Evolutionary conservation across 2,888 invertebrate species (phyloP).

Genomic region (Daptonema setosum): DNA sequence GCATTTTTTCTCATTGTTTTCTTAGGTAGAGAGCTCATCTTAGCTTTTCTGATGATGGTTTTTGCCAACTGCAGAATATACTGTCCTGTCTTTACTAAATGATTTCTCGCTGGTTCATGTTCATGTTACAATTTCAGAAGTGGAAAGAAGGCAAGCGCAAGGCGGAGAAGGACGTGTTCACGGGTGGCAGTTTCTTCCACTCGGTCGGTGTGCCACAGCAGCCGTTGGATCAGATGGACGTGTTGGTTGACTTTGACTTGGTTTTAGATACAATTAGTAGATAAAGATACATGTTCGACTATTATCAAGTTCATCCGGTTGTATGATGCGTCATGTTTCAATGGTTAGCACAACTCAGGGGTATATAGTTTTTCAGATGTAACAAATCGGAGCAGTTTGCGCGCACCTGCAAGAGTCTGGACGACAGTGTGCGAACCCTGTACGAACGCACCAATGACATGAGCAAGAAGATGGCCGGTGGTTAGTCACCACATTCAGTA

Average conservation of each 20-base stretch:
- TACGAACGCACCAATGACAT: constrained; percentile 59
- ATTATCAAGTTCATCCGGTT: too few species aligned
- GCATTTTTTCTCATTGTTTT: background rate
- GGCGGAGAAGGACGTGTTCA: constrained; percentile 75
- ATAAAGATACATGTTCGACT: background rate
- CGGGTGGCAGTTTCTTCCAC: constrained; percentile 72
- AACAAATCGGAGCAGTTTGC: constrained; percentile 59
- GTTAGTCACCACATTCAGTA: constrained; percentile 24
- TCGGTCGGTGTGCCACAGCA: constrained; percentile 63
- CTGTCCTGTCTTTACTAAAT: too few species aligned
- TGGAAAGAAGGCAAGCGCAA: constrained; percentile 90
- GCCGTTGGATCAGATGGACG: constrained; percentile 37
- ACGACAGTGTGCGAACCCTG: constrained; percentile 60
- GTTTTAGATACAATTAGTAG: too few species aligned
- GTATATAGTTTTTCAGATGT: constrained; percentile 41
- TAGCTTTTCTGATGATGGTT: too few species aligned
- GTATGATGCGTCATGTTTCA: too few species aligned
- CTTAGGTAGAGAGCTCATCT: too few species aligned
- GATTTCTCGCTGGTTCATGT: too few species aligned
- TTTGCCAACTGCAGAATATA: too few species aligned
- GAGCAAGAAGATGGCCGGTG: constrained; percentile 59
- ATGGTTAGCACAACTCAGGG: too few species aligned
- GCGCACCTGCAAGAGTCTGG: constrained; percentile 60
- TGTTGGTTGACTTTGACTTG: constrained; percentile 30
- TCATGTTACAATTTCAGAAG: too few species aligned